Evolutionary conservation across 2,113 vertebrate species (phyloP).

Genomic region (Albula goreensis): DNA sequence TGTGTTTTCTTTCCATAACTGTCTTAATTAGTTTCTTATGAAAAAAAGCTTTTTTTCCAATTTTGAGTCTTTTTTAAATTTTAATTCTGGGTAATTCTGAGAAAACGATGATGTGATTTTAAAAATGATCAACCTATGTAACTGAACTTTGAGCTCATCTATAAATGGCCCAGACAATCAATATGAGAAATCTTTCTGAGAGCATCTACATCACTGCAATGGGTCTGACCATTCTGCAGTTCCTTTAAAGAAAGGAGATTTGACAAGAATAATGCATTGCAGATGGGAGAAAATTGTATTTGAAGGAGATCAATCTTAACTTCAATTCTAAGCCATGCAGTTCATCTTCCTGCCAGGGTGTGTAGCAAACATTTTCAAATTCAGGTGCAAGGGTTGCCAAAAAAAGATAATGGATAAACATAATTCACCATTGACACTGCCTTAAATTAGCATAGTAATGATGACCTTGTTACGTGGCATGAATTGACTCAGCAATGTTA

Average conservation of each 20-base stretch:
- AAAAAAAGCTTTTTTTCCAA: too few species aligned
- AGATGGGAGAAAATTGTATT: constrained; percentile 32
- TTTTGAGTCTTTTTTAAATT: too few species aligned
- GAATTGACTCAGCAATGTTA: background rate
- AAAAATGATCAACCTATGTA: too few species aligned
- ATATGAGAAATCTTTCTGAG: background rate
- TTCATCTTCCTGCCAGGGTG: constrained; percentile 49
- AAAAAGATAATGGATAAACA: constrained; percentile 43
- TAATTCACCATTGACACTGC: constrained; percentile 19
- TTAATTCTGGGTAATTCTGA: too few species aligned
- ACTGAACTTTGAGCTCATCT: background rate
- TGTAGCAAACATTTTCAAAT: constrained; percentile 26
- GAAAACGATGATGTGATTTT: too few species aligned
- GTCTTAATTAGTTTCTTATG: too few species aligned
- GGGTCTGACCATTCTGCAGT: constrained; percentile 25
- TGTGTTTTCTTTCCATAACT: too few species aligned
- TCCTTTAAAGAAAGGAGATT: constrained; percentile 15
- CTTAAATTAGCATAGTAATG: constrained; percentile 38
- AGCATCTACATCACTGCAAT: constrained; percentile 40
- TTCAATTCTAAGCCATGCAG: constrained; percentile 47
- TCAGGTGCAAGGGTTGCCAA: constrained; percentile 19
- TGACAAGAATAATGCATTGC: constrained; percentile 47
- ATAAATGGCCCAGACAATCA: background rate
- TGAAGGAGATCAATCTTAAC: constrained; percentile 52
- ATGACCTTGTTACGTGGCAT: constrained; percentile 34